These are phyloP conservation scores for Epiblema foenella DNA, from an alignment of 2,888 invertebrate species.

Conservation along the genomic window DNA sequence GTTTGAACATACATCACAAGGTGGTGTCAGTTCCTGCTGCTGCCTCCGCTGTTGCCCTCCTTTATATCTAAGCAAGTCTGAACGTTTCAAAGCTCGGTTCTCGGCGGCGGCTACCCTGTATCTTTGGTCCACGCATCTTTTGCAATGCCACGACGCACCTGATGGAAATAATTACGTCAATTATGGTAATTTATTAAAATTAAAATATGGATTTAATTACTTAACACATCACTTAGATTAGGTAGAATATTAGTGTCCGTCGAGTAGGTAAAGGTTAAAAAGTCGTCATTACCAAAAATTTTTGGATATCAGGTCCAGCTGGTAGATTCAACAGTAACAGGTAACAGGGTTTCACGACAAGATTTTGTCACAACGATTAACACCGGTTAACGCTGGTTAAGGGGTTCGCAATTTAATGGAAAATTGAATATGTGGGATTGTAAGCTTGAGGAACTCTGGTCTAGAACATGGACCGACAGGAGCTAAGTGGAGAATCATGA, in stretches of 20 bases:
- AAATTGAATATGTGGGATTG: too few species aligned
- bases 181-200: neutral
- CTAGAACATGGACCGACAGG: neutral
- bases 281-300: too few species aligned
- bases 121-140: slow-evolving; percentile 87
- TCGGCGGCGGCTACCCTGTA: slow-evolving; percentile 85
- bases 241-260: too few species aligned
- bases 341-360: too few species aligned
- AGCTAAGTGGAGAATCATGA: neutral
- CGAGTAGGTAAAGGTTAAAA: too few species aligned
- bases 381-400: too few species aligned
- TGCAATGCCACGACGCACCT: slow-evolving; percentile 89
- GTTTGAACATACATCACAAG: slow-evolving; percentile 73
- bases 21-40: slow-evolving; percentile 78
- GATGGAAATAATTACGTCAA: slow-evolving; percentile 14
- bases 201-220: neutral
- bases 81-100: slow-evolving; percentile 86
- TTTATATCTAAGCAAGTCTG: slow-evolving; percentile 85
- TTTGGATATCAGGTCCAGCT: too few species aligned
- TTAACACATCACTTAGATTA: neutral
- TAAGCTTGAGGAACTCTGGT: neutral
- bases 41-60: slow-evolving; percentile 82
- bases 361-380: too few species aligned
- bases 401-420: too few species aligned
- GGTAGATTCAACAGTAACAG: too few species aligned